Conservation (phyloP, 2,888 invertebrate species). For the Sinelater perroti region DNA sequence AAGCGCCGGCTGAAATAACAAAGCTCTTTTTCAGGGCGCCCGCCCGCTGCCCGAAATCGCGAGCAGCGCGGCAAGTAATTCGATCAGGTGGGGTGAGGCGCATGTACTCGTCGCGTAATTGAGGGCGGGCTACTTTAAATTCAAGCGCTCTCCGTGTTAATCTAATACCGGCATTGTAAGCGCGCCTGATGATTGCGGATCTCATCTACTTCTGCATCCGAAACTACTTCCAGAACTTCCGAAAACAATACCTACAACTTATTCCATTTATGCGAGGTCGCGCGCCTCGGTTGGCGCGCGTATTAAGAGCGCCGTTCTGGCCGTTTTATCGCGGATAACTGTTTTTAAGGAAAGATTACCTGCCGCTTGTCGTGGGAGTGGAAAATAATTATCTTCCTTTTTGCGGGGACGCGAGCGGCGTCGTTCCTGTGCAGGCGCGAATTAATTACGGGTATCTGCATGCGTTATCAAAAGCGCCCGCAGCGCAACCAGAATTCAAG, state of each 20-base stretch:
- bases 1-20: too few relatives aligned
- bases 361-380: too few relatives aligned
- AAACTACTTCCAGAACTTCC: conserved; percentile 47
- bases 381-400: too few relatives aligned
- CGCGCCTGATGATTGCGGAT: conserved; percentile 49
- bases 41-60: conserved; percentile 43
- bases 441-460: too few relatives aligned
- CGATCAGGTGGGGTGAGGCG: conserved; percentile 43
- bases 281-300: conserved; percentile 38
- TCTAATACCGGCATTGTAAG: conserved; percentile 49
- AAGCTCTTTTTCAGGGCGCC: too few relatives aligned
- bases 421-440: too few relatives aligned
- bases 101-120: conserved; percentile 45
- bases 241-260: conserved; percentile 50
- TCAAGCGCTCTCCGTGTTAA: conserved; percentile 50
- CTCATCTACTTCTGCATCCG: conserved; percentile 46
- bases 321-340: too few relatives aligned
- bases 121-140: conserved; percentile 48
- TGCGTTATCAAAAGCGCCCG: too few relatives aligned
- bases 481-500: too few relatives aligned
- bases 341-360: too few relatives aligned
- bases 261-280: conserved; percentile 45
- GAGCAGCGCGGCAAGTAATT: conserved; percentile 43
- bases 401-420: too few relatives aligned
- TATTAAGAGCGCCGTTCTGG: too few relatives aligned